These are phyloP conservation scores for Megalurothrips usitatus DNA, from an alignment of 2,888 invertebrate genomes.

Conservation along the genomic window DNA sequence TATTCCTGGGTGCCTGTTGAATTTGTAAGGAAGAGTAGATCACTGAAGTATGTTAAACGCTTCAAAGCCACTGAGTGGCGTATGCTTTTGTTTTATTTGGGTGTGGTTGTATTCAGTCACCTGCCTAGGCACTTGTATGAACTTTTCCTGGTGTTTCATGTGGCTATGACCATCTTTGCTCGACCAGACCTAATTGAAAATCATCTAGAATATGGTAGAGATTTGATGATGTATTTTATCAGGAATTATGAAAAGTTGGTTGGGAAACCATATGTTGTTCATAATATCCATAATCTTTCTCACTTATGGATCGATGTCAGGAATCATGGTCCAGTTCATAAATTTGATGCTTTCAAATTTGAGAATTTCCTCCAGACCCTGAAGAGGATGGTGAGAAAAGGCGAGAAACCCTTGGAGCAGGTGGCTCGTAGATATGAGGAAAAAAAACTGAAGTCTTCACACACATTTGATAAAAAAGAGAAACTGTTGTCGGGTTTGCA, in stretches of 20 bases:
- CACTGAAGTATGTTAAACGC: slow-evolving; percentile 38
- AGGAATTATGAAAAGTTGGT: slow-evolving; percentile 36
- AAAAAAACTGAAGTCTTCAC: too few relatives aligned
- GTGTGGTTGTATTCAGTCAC: slow-evolving; percentile 39
- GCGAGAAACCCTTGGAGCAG: slow-evolving; percentile 32
- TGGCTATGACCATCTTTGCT: slow-evolving; percentile 38
- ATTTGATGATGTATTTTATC: slow-evolving; percentile 38
- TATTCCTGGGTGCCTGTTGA: slow-evolving; percentile 35
- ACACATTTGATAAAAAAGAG: too few relatives aligned
- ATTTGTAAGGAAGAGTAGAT: slow-evolving; percentile 40
- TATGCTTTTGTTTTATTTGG: slow-evolving; percentile 40
- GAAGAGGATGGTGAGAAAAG: slow-evolving; percentile 35
- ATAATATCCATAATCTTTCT: slow-evolving; percentile 40
- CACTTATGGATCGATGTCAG: slow-evolving; percentile 39
- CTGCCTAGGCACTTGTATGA: slow-evolving; percentile 36
- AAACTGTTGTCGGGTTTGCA: too few relatives aligned
- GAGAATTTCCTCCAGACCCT: slow-evolving; percentile 39
- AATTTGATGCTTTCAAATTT: slow-evolving; percentile 38
- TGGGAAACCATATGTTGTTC: slow-evolving; percentile 37
- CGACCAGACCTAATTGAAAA: slow-evolving; percentile 32
- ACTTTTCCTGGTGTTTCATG: slow-evolving; percentile 38
- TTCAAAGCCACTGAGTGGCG: slow-evolving; percentile 42
- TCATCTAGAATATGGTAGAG: slow-evolving; percentile 36
- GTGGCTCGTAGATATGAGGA: too few relatives aligned
- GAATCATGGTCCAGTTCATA: slow-evolving; percentile 37